phyloP scores from a whole-genome alignment of 2,797 vertebrate species.

The Petrocephalus sullivani region DNA sequence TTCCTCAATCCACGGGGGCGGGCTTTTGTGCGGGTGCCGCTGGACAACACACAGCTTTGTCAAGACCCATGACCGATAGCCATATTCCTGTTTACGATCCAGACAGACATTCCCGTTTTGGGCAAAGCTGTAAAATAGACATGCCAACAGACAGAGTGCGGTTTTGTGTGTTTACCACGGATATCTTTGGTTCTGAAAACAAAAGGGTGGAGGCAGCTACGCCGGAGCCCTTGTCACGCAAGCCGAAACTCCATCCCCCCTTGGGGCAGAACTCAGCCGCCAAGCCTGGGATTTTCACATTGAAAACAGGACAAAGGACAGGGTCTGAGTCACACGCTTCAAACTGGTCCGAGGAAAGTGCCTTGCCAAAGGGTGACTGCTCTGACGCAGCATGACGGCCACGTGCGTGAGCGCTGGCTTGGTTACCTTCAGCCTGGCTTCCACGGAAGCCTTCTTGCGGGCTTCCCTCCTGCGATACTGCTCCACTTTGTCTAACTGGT shows the following conservation, averaged over 20 bases:
- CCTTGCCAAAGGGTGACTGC: background rate
- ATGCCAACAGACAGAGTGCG: conserved; percentile 3
- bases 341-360: background rate
- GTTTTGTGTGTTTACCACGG: conserved; percentile 24
- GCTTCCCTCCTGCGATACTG: conserved; percentile 92
- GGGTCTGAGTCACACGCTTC: conserved; percentile 9
- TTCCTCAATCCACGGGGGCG: background rate
- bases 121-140: conserved; percentile 14
- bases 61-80: background rate
- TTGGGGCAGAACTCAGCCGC: background rate
- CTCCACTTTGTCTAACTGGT: conserved; percentile 97
- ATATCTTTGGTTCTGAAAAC: conserved; percentile 21
- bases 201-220: conserved; percentile 11
- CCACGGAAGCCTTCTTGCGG: conserved; percentile 94
- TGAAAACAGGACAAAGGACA: conserved; percentile 15
- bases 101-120: conserved; percentile 21
- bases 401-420: background rate
- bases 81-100: conserved; percentile 16
- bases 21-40: background rate
- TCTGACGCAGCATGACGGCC: background rate
- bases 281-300: background rate
- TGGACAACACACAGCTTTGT: conserved; percentile 8
- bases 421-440: conserved; percentile 87
- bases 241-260: conserved; percentile 23
- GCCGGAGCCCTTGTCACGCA: conserved; percentile 12